Evolutionary conservation across 1,140 invertebrate genomes (phyloP).

Genomic region (Amyelois transitella): DNA sequence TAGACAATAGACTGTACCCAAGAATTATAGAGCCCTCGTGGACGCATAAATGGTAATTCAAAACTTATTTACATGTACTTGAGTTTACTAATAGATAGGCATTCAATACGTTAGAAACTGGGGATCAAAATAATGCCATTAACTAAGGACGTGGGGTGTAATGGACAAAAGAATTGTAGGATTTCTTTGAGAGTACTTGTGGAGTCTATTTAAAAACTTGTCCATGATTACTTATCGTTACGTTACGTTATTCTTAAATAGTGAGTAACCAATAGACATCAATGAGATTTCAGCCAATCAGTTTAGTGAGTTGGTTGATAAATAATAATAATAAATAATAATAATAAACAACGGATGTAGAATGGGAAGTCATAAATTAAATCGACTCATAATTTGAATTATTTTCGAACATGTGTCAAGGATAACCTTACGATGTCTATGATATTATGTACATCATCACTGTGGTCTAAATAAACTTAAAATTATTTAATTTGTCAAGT

Average conservation of each 20-base stretch:
- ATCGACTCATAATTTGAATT: not conserved
- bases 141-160: not conserved
- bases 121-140: constrained; percentile 1
- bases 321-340: too few species aligned
- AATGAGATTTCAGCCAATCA: too few species aligned
- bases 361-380: constrained; percentile 1
- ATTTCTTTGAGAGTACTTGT: constrained; percentile 7
- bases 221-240: too few species aligned
- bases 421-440: not conserved
- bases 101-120: not conserved
- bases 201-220: not conserved
- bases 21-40: constrained; percentile 15
- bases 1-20: constrained; percentile 30
- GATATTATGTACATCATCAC: too few species aligned
- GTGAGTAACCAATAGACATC: too few species aligned
- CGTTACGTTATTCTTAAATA: too few species aligned
- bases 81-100: not conserved
- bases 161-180: not conserved
- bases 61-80: constrained; percentile 23
- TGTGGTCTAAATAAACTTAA: too few species aligned
- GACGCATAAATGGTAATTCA: constrained; percentile 12
- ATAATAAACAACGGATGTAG: constrained; percentile 1
- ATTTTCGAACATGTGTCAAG: not conserved
- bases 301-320: too few species aligned
- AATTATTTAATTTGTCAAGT: too few species aligned